phyloP scores from a whole-genome alignment of 2,113 vertebrate genomes.

The Poeciliopsis prolifica region DNA sequence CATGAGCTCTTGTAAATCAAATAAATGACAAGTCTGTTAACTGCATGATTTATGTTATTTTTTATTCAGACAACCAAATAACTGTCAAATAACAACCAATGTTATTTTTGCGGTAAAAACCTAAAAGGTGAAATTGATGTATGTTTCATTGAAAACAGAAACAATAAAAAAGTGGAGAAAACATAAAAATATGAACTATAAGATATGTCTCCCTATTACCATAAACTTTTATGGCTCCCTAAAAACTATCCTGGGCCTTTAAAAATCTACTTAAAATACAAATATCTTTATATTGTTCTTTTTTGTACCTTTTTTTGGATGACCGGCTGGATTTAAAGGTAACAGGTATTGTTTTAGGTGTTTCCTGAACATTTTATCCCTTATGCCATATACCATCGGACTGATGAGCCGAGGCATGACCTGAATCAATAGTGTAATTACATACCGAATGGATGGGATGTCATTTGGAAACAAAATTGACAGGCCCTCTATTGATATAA shows the following conservation, averaged over 20 bases:
- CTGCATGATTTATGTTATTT: too few relatives aligned
- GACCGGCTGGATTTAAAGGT: not conserved
- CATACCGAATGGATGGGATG: slow-evolving; percentile 37
- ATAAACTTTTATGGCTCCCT: not conserved
- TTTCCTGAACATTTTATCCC: slow-evolving; percentile 68
- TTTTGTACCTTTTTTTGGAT: not conserved
- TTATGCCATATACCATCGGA: slow-evolving; percentile 71
- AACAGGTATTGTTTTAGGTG: slow-evolving; percentile 56
- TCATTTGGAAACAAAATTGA: slow-evolving; percentile 28
- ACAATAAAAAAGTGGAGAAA: too few relatives aligned
- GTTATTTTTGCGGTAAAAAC: too few relatives aligned
- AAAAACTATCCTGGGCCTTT: not conserved
- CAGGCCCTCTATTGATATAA: not conserved
- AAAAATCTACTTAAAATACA: not conserved
- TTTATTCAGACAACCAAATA: too few relatives aligned
- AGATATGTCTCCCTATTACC: too few relatives aligned
- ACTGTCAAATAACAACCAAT: too few relatives aligned
- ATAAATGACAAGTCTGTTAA: too few relatives aligned
- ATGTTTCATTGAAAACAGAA: too few relatives aligned
- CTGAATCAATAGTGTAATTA: slow-evolving; percentile 49
- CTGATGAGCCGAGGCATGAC: slow-evolving; percentile 71
- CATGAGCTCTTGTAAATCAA: too few relatives aligned
- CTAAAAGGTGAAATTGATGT: too few relatives aligned
- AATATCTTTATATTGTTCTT: not conserved
- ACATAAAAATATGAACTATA: too few relatives aligned